Evolutionary conservation across 1,140 invertebrate genomes (phyloP), one percentile per base, ranked within the genome.

Genomic region (Sminthurides bifidus): DNA sequence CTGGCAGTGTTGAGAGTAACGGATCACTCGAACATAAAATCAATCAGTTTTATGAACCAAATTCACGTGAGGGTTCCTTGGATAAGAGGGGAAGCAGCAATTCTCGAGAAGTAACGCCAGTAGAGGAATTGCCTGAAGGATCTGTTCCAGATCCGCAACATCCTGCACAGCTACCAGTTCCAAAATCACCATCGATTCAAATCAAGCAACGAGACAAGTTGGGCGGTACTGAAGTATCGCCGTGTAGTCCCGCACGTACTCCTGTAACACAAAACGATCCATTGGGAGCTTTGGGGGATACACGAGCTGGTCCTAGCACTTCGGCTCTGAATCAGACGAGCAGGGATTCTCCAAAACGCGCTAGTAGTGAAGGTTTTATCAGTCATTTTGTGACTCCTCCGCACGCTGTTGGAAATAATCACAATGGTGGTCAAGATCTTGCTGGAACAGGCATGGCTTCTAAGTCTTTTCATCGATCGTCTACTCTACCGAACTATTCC

Each of bases 221-320:
- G 48, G 56, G 19, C 58, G 63, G 46, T 41, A 58, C 3, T 54
- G 58, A 29, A 33, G 29, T 33, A n/a, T 49, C 77, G 24, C 77
- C 69, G 63, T 60, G 68, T 63, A 77, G 75, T 66, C 76, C 77
- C 37, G 59, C 81, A 19, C 75, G 87, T 40, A 89, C 85, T 21
- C 83, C 85, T 2, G 86, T 92, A 1, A 85, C 88, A 2, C 80
- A 88, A 68, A 91, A 91, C 69, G 90, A 93, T 75, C 91, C 91
- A 1, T 71, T 94, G 24, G 91, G 90, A 10, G 86, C 88, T 26
- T 74, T 91, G 37, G 74, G 66, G 48, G 43, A 49, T 31, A 5
- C 10, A 6, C 6, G 10, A 10, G 14, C 5, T 49, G 29, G 27
- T 33, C 15, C 3, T 46, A 29, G 21, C 10, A 26, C 6, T 10